Base-by-base conservation (phyloP, 2,797 vertebrate species). In the Sphenodon punctatus region DNA sequence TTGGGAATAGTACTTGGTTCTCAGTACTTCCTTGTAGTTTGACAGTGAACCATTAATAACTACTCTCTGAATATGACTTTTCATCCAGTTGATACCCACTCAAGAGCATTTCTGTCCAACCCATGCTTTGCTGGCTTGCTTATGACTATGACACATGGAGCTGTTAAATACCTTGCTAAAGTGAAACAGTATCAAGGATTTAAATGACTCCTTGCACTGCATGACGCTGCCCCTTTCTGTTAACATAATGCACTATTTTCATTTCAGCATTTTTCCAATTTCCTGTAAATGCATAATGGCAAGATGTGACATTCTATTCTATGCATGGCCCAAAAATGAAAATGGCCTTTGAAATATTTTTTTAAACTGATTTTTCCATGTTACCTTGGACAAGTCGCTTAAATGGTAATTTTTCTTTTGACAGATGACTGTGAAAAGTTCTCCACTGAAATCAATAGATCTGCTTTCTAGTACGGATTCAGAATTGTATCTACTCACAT, bases 341-440 rank as follows among this genome's bases (percentile, higher is more conserved):
- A 88, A 80, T 23, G 39, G 60, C 79, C 84, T 88, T 74, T 71
- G 68, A 90, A 89, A 86, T 83, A 63, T 78, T 84, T 27, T 80
- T 89, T 89, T 84, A 80, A 45, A 38, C 81, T 79, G 74, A 79
- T 48, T 68, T 76, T 32, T 82, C 77, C 69, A 84, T 61, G 67
- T 65, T 51, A 68, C 78, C 88, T 87, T 80, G 56, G 81, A 63
- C 78, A 85, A 1, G 68, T 85, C 12, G 1, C 49, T 67, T 80
- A 67, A 85, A 91, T 75, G 63, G 80, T 66, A 84, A 69, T 89
- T 89, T 68, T 56, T 25, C 3, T 65, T 41, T 55, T 69, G 82
- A 74, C 61, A 84, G 77, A 82, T 73, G 61, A 51, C 71, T 65
- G 63, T 10, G 73, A 80, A 82, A 70, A 7, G 84, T 17, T 59